phyloP scores from a whole-genome alignment of 2,113 vertebrate species.

The Circaetus gallicus region DNA sequence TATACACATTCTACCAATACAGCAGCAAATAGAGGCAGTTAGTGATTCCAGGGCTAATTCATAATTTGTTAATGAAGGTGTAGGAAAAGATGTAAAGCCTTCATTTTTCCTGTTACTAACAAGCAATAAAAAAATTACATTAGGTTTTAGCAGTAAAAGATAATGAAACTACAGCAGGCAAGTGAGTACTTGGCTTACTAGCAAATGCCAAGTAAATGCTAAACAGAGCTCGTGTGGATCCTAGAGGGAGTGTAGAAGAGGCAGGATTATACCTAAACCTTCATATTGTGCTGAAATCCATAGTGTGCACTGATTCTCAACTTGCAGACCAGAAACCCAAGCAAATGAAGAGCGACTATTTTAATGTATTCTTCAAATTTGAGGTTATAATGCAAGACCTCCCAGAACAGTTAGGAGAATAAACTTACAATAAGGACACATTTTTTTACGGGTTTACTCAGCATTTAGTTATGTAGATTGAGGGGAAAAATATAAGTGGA shows the following conservation, averaged over 20 bases:
- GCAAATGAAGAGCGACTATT: neutral
- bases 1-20: neutral
- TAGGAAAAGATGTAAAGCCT: neutral
- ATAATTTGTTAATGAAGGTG: neutral
- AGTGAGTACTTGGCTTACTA: neutral
- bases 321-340: neutral
- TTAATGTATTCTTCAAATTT: neutral
- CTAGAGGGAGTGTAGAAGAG: neutral
- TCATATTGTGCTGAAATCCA: neutral
- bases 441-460: neutral
- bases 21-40: neutral
- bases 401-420: neutral
- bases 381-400: neutral
- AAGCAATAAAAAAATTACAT: neutral
- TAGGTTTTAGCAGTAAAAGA: neutral
- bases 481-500: neutral
- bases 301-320: neutral
- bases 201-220: neutral
- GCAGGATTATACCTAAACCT: neutral
- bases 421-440: neutral
- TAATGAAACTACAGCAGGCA: neutral
- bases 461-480: neutral
- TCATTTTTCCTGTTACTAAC: neutral
- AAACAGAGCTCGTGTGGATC: neutral
- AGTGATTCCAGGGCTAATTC: neutral